phyloP scores from a whole-genome alignment of 2,888 invertebrate species.

The Coelinius sp. region DNA sequence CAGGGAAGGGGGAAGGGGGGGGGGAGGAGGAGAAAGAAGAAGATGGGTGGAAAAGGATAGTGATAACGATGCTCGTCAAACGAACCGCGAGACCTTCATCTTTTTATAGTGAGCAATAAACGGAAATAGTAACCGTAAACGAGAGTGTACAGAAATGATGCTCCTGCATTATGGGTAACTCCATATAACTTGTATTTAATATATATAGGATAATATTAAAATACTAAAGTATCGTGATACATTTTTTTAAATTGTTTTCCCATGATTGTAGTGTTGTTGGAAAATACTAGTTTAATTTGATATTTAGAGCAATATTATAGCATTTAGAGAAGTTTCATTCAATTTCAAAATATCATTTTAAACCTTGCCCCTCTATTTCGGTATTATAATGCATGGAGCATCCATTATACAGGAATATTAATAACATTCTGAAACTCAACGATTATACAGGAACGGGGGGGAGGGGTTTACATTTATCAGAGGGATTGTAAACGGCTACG shows the following conservation, averaged over 20 bases:
- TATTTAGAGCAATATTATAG: too few species aligned
- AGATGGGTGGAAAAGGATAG: conserved; percentile 23
- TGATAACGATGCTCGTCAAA: conserved; percentile 41
- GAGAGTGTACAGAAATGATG: conserved; percentile 21
- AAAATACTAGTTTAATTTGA: not conserved
- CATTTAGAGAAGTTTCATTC: not conserved
- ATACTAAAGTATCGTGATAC: not conserved
- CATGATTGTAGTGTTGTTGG: not conserved
- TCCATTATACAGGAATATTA: conserved; percentile 22
- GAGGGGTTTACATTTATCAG: conserved; percentile 19
- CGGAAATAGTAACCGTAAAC: conserved; percentile 42
- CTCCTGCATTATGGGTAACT: conserved; percentile 3
- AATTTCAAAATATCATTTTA: conserved; percentile 3
- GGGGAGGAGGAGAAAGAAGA: conserved; percentile 6
- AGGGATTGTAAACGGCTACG: conserved; percentile 29
- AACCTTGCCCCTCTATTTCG: not conserved
- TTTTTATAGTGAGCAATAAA: conserved; percentile 45
- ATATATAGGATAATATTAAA: conserved; percentile 9
- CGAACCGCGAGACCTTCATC: conserved; percentile 44
- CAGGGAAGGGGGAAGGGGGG: conserved; percentile 11
- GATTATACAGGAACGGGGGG: not conserved
- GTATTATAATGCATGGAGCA: conserved; percentile 3
- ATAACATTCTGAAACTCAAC: conserved; percentile 24
- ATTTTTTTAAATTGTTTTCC: not conserved
- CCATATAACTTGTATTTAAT: conserved; percentile 19